phyloP scores from a whole-genome alignment of 2,888 invertebrate genomes.

The Idaea aversata region DNA sequence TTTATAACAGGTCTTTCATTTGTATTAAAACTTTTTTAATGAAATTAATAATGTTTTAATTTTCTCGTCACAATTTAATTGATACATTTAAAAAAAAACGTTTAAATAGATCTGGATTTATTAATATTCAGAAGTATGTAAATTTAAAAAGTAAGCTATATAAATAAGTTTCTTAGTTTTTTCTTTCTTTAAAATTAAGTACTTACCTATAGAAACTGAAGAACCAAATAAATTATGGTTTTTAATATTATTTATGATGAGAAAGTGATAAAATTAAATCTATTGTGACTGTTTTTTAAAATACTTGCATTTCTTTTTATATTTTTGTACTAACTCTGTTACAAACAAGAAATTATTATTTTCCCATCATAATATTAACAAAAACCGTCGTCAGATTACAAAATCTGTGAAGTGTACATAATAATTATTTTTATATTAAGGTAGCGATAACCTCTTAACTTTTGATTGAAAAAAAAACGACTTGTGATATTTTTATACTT shows the following conservation, averaged over 20 bases:
- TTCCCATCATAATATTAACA: neutral
- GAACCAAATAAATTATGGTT: neutral
- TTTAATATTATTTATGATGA: neutral
- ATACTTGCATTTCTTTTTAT: neutral
- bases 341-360: neutral
- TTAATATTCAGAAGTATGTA: too few relatives aligned
- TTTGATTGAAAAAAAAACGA: conserved; percentile 19
- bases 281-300: neutral
- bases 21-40: neutral
- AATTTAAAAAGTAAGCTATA: too few relatives aligned
- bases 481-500: conserved; percentile 44
- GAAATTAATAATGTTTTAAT: too few relatives aligned
- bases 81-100: too few relatives aligned
- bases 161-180: neutral
- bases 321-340: neutral
- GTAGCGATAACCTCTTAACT: conserved; percentile 20
- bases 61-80: too few relatives aligned
- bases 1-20: neutral
- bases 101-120: too few relatives aligned
- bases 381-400: neutral
- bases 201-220: neutral
- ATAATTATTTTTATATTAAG: conserved; percentile 20
- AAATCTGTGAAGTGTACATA: conserved; percentile 29
- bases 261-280: neutral
- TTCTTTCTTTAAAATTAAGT: neutral